Evolutionary conservation across 2,797 vertebrate genomes (phyloP).

Genomic region (Kryptopterus vitreolus): DNA sequence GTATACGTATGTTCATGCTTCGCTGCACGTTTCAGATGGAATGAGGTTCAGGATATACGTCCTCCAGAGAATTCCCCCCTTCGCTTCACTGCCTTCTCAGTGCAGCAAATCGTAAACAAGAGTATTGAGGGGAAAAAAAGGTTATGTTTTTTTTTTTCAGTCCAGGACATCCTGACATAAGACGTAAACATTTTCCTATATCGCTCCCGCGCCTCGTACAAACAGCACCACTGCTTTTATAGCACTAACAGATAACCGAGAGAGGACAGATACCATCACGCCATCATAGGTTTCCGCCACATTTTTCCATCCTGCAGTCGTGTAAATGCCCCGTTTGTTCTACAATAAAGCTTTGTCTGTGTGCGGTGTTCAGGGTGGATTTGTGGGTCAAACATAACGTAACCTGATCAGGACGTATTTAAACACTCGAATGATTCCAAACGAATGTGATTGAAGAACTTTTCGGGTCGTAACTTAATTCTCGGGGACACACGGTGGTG

Average conservation of each 20-base stretch:
- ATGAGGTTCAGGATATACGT: slow-evolving; percentile 54
- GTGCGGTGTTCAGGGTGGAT: too few species aligned
- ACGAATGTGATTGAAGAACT: too few species aligned
- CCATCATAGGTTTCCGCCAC: slow-evolving; percentile 19
- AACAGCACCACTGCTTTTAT: slow-evolving; percentile 11
- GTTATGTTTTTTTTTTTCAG: slow-evolving; percentile 2
- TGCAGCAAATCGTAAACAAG: slow-evolving; percentile 49
- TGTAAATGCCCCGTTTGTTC: background rate
- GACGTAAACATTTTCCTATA: slow-evolving; percentile 42
- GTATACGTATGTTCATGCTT: slow-evolving; percentile 35
- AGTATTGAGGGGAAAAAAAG: slow-evolving; percentile 28
- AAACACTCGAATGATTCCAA: too few species aligned
- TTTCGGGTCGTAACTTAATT: too few species aligned
- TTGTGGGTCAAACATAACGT: too few species aligned
- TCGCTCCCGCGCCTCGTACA: background rate
- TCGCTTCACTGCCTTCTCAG: slow-evolving; percentile 44
- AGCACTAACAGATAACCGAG: background rate
- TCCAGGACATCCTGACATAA: slow-evolving; percentile 29
- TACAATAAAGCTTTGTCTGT: background rate
- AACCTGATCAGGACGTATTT: too few species aligned
- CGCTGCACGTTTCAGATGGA: slow-evolving; percentile 33
- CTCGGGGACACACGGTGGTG: too few species aligned
- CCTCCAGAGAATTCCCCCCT: slow-evolving; percentile 36
- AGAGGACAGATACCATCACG: background rate
- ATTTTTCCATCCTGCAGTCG: slow-evolving; percentile 9